These are phyloP conservation scores for Sicus ferrugineus DNA, from an alignment of 2,888 invertebrate species.

Conservation along the genomic window DNA sequence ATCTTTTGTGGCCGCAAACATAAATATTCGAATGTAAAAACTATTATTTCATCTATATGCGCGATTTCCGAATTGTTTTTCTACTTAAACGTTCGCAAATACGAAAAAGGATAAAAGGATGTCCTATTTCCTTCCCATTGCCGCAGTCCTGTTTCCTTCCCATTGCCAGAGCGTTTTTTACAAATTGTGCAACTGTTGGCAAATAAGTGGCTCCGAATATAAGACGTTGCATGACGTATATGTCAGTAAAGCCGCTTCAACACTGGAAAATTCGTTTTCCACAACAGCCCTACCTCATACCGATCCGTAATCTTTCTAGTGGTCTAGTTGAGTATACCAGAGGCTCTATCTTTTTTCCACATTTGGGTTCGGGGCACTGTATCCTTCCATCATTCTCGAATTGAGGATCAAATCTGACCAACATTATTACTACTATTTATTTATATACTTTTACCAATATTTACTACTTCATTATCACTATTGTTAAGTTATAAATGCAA, in stretches of 20 bases:
- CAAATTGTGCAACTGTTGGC: constrained; percentile 1
- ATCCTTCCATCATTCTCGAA: not conserved
- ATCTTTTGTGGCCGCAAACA: too few relatives aligned
- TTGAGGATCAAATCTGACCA: too few relatives aligned
- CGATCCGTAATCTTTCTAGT: not conserved
- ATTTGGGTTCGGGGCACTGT: not conserved
- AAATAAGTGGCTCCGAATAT: not conserved
- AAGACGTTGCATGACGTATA: not conserved
- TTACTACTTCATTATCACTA: too few relatives aligned
- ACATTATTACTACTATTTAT: too few relatives aligned
- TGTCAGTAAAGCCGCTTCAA: not conserved
- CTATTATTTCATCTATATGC: too few relatives aligned
- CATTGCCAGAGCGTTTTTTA: not conserved
- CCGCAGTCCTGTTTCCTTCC: too few relatives aligned
- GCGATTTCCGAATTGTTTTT: not conserved
- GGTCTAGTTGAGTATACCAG: not conserved
- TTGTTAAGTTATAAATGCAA: too few relatives aligned
- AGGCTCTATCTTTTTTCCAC: not conserved
- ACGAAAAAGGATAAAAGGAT: too few relatives aligned
- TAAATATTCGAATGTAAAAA: not conserved
- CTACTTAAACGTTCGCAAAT: too few relatives aligned
- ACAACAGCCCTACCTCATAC: not conserved
- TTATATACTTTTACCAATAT: too few relatives aligned
- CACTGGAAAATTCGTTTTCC: not conserved
- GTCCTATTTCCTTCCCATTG: too few relatives aligned